These are phyloP conservation scores for Stenodema calcarata DNA, from an alignment of 2,888 invertebrate genomes.

Conservation along the genomic window DNA sequence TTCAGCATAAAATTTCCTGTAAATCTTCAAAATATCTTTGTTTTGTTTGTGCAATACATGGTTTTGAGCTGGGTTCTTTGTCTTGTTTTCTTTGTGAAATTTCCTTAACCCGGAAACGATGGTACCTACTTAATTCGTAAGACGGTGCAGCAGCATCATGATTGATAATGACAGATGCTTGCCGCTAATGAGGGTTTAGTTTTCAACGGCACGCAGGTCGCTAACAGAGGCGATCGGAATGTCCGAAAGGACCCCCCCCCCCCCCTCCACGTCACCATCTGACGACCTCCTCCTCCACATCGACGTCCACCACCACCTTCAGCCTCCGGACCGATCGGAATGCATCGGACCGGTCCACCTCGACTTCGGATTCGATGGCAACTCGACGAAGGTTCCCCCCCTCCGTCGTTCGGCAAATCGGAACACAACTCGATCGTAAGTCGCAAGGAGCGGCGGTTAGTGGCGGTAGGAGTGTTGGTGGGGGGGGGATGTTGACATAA, in stretches of 20 bases:
- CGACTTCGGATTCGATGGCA: background rate
- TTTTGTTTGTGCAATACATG: too few relatives aligned
- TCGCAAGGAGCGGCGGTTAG: background rate
- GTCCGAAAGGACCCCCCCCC: conserved; percentile 14
- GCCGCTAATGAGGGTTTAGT: conserved; percentile 41
- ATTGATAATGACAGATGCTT: conserved; percentile 29
- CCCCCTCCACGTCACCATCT: background rate
- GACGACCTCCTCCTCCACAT: too few relatives aligned
- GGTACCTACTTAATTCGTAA: too few relatives aligned
- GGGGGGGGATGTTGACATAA: conserved; percentile 43
- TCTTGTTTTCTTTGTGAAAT: too few relatives aligned
- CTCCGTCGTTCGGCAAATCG: background rate
- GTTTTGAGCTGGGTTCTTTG: too few relatives aligned
- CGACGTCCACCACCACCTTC: background rate
- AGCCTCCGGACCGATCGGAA: background rate
- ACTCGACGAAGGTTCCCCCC: background rate
- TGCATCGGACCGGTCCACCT: background rate
- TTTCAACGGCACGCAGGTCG: background rate
- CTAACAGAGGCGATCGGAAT: conserved; percentile 29
- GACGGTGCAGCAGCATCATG: too few relatives aligned
- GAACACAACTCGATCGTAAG: background rate
- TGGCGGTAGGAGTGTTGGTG: background rate
- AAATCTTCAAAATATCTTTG: too few relatives aligned
- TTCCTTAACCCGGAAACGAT: too few relatives aligned
- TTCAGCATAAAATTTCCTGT: too few relatives aligned